phyloP scores from a whole-genome alignment of 2,797 vertebrate species.

The Alauda arvensis region DNA sequence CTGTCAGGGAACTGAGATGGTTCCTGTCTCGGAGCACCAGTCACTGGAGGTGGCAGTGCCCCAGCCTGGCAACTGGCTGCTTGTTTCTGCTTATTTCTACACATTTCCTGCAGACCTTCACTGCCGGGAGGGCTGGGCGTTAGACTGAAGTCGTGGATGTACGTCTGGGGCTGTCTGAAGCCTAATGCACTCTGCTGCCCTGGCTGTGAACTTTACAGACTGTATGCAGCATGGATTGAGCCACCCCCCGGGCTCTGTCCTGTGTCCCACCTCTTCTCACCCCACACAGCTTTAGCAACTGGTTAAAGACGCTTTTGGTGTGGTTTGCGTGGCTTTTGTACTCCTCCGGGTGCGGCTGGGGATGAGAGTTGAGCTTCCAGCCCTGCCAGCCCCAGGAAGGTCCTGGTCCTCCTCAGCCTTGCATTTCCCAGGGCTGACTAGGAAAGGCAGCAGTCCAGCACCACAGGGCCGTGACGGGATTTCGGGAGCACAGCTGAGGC shows the following conservation, averaged over 20 bases:
- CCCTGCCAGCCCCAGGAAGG: not conserved
- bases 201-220: not conserved
- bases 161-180: not conserved
- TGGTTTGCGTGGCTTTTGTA: not conserved
- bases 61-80: not conserved
- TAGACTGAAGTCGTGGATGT: not conserved
- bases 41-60: not conserved
- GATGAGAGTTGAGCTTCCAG: not conserved
- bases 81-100: not conserved
- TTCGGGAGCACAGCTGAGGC: not conserved
- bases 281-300: not conserved
- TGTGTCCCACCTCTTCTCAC: not conserved
- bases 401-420: not conserved
- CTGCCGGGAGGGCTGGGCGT: not conserved
- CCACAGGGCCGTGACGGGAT: fast-evolving
- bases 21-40: not conserved
- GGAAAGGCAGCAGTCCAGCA: not conserved
- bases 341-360: not conserved
- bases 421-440: not conserved
- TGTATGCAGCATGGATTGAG: not conserved
- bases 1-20: not conserved
- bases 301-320: not conserved
- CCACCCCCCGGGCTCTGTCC: not conserved
- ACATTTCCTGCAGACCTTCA: not conserved
- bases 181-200: not conserved